A percentile compares a stretch with the other conserved stretches of the same genome.
These are phyloP conservation scores for Platorchestia sp. DNA, from an alignment of 1,140 invertebrate genomes.

Conservation along the genomic window DNA sequence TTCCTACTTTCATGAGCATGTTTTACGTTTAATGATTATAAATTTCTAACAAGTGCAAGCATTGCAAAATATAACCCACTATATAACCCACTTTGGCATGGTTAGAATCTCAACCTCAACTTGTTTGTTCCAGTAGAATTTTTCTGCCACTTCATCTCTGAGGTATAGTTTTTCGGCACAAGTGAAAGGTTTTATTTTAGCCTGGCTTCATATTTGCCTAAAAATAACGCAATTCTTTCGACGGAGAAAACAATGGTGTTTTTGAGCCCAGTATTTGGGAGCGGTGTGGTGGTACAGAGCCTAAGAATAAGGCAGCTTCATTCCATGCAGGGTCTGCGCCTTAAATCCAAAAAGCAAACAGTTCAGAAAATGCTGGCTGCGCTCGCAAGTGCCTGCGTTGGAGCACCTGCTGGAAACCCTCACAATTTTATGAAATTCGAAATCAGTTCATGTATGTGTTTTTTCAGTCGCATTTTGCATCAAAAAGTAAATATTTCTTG, in stretches of 20 bases:
- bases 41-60: no score
- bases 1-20: no score
- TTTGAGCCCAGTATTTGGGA: neutral
- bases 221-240: neutral
- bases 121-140: neutral
- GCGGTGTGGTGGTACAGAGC: neutral
- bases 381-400: neutral
- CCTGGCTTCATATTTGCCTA: neutral
- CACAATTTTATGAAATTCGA: neutral
- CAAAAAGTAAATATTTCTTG: neutral
- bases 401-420: neutral
- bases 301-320: neutral
- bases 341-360: constrained; percentile 30
- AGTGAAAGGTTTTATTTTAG: neutral
- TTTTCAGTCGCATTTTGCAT: neutral
- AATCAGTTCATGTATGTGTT: neutral
- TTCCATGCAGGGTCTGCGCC: constrained; percentile 13
- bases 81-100: no score
- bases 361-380: constrained; percentile 5
- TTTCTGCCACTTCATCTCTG: no score
- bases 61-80: no score
- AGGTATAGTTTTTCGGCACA: neutral
- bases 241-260: neutral
- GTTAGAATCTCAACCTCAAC: no score
- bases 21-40: no score